Conservation (phyloP, 2,113 vertebrate species). For the Poeciliopsis prolifica region DNA sequence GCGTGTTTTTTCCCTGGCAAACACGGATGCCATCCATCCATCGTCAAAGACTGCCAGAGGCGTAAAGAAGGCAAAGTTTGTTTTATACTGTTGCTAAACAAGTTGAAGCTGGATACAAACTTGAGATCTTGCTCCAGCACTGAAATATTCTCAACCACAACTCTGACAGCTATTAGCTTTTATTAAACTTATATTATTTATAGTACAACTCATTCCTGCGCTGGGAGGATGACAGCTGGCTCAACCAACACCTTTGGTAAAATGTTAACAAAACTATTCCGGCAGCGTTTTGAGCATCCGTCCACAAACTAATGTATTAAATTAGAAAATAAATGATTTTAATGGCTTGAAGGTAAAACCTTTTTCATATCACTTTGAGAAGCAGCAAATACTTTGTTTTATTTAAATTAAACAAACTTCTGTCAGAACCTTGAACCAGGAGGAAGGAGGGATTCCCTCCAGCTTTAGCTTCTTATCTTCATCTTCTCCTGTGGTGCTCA, state of each 20-base stretch:
- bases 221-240: neutral
- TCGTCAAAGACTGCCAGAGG: neutral
- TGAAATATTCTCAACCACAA: neutral
- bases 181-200: neutral
- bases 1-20: too few species aligned
- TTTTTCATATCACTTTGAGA: neutral
- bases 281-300: too few species aligned
- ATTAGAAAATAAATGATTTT: too few species aligned
- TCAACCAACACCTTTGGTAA: neutral
- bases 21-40: neutral
- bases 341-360: neutral
- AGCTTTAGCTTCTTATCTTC: constrained; percentile 33
- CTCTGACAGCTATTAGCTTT: neutral
- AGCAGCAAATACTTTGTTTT: neutral
- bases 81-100: neutral
- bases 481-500: constrained; percentile 23
- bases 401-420: neutral
- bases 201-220: neutral
- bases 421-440: constrained; percentile 29
- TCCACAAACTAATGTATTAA: too few species aligned
- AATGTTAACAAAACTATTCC: neutral
- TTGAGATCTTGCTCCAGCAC: neutral
- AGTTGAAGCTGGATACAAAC: neutral
- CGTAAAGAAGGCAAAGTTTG: neutral
- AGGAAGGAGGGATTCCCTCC: constrained; percentile 46